Percentiles rank a stretch among this genome's conserved stretches.
Conservation (phyloP, 2,797 vertebrate species). For the Arnoldichthys spilopterus region DNA sequence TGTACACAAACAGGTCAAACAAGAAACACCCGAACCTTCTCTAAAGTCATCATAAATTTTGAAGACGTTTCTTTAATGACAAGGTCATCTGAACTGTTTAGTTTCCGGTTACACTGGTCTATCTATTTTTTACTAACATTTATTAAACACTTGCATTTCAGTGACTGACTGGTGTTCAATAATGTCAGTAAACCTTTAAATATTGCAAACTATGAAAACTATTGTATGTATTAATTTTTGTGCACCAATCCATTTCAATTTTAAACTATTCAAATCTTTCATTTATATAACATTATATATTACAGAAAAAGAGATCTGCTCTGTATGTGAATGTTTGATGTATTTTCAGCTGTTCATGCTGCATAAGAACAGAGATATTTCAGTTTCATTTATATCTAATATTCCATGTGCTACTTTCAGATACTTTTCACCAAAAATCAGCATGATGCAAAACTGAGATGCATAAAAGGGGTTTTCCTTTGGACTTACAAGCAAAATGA, state of each 20-base stretch:
- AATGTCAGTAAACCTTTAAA: background rate
- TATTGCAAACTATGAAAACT: background rate
- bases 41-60: background rate
- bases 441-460: background rate
- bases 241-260: background rate
- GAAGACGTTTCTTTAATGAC: background rate
- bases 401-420: background rate
- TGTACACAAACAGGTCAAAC: conserved; percentile 28
- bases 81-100: background rate
- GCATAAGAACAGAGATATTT: background rate
- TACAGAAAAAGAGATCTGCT: background rate
- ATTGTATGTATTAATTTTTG: background rate
- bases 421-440: no score
- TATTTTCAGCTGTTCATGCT: background rate
- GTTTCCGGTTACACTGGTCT: background rate
- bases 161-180: background rate
- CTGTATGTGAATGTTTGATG: no score
- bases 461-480: background rate
- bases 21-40: background rate
- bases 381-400: conserved; percentile 32
- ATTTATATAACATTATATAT: no score
- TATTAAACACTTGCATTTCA: background rate
- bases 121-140: no score
- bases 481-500: background rate
- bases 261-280: background rate